phyloP scores from a whole-genome alignment of 2,888 invertebrate genomes.

The Carcina quercana region DNA sequence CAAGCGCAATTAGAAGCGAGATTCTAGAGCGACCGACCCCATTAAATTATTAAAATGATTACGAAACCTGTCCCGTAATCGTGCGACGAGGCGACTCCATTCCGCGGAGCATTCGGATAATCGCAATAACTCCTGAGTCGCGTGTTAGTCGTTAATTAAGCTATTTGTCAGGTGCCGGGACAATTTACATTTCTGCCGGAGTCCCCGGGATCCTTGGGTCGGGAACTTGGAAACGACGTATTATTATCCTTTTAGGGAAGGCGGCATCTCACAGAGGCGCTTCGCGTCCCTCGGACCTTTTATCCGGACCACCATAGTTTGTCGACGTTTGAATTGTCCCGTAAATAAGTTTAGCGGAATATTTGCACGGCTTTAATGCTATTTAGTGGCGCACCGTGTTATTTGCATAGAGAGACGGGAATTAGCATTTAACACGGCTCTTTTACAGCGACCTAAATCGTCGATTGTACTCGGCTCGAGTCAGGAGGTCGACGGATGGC shows the following conservation, averaged over 20 bases:
- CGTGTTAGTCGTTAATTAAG: slow-evolving; percentile 70
- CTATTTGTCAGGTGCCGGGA: slow-evolving; percentile 66
- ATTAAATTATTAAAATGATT: slow-evolving; percentile 27
- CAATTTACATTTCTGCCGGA: slow-evolving; percentile 68
- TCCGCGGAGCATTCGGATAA: slow-evolving; percentile 42
- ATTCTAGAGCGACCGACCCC: slow-evolving; percentile 31
- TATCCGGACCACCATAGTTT: slow-evolving; percentile 71
- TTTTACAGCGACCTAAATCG: slow-evolving; percentile 24
- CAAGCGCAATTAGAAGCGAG: slow-evolving; percentile 25
- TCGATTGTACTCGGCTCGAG: slow-evolving; percentile 19
- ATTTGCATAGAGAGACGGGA: slow-evolving; percentile 58
- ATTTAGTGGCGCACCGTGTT: slow-evolving; percentile 56
- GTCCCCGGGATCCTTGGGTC: slow-evolving; percentile 46
- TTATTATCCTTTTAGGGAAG: slow-evolving; percentile 74
- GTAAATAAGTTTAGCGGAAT: slow-evolving; percentile 70
- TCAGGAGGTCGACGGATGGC: slow-evolving; percentile 39
- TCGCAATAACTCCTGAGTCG: slow-evolving; percentile 51
- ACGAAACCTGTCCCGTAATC: slow-evolving; percentile 26
- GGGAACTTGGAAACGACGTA: slow-evolving; percentile 63
- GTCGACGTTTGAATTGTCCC: slow-evolving; percentile 72
- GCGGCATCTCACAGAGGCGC: slow-evolving; percentile 57
- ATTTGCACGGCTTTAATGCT: slow-evolving; percentile 57
- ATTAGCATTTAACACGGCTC: slow-evolving; percentile 59
- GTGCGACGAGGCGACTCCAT: slow-evolving; percentile 23
- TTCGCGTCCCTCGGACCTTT: slow-evolving; percentile 54